Conservation (phyloP, 1,140 invertebrate genomes). For the Aphelenchoides besseyi region DNA sequence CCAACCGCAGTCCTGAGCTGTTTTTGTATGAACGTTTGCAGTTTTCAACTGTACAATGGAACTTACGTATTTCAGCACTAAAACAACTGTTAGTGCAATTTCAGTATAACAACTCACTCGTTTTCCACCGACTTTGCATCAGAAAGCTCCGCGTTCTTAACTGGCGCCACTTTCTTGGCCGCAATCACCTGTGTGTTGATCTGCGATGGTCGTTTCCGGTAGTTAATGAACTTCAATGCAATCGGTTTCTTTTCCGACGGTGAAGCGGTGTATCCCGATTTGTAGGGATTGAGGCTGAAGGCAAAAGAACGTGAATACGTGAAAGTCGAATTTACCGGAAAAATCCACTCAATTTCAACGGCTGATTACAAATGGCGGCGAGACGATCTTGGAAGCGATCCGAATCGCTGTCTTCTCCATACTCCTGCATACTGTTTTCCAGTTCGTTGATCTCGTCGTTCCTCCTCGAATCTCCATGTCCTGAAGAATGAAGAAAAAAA, state of each 20-base stretch:
- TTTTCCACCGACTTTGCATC: slow-evolving; percentile 1
- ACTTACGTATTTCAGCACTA: slow-evolving; percentile 13
- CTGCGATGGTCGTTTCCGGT: not conserved
- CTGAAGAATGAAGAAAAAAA: not conserved
- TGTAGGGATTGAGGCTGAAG: slow-evolving; percentile 9
- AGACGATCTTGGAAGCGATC: not conserved
- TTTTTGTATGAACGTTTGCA: slow-evolving; percentile 17
- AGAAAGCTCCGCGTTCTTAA: not conserved
- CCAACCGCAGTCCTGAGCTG: slow-evolving; percentile 12
- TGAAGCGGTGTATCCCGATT: not conserved
- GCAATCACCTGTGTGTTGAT: not conserved
- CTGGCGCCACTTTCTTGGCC: not conserved
- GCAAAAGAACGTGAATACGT: not conserved
- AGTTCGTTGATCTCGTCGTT: not conserved
- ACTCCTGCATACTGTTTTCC: not conserved
- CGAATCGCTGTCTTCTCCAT: not conserved
- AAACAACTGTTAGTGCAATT: not conserved
- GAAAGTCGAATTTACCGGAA: not conserved
- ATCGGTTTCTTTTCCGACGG: slow-evolving; percentile 3
- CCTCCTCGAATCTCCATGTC: not conserved
- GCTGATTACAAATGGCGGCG: not conserved
- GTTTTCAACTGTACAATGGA: slow-evolving; percentile 3
- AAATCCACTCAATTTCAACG: not conserved
- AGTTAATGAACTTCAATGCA: slow-evolving; percentile 6
- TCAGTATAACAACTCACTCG: not conserved